Evolutionary conservation across 2,797 vertebrate genomes (phyloP), one percentile per base, ranked within the genome.

Genomic region (Cercopithecus mitis): DNA sequence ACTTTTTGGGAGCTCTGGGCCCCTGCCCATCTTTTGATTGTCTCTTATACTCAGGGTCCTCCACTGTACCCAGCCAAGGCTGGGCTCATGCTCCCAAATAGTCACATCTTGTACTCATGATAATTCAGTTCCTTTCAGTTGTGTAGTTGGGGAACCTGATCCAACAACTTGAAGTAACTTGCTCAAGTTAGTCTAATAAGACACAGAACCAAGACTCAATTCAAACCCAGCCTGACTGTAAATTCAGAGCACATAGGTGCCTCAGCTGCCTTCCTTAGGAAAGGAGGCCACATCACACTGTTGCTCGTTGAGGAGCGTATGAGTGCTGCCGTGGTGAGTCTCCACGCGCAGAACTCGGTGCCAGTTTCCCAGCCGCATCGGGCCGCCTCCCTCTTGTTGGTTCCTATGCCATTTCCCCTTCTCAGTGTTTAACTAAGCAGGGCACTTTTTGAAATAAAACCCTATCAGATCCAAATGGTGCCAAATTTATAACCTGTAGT

Each of bases 401-500:
- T 43, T 12, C 39, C 85, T 64, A 0, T 47, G 22, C 73, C 1
- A 0, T 8, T 87, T 33, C 43, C 77, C 70, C 55, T 0, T 67
- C 14, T 1, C 72, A 47, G 19, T 17, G 10, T 2, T 55, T 89
- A 80, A 64, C 79, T 47, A 0, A 57, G 45, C 1, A 1, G 84
- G 93, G 19, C 30, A 30, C 45, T 73, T 98, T 93, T 39, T 47
- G 11, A 98, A 94, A 92, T 39, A 83, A 67, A 77, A 82, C 86
- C 61, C 82, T 57, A 20, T 84, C 83, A 91, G 89, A 70, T 57
- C 70, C 80, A 95, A 95, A 91, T 64, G 88, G 72, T 79, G 72
- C 81, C 86, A 88, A 61, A 73, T 97, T 94, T 97, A 83, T 87
- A 77, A 96, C 82, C 89, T 97, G 81, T 70, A 91, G 90, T 97